A percentile compares a stretch with the other conserved stretches of the same genome.
Conservation (phyloP, 2,888 invertebrate species). For the Chouioia cunea region DNA sequence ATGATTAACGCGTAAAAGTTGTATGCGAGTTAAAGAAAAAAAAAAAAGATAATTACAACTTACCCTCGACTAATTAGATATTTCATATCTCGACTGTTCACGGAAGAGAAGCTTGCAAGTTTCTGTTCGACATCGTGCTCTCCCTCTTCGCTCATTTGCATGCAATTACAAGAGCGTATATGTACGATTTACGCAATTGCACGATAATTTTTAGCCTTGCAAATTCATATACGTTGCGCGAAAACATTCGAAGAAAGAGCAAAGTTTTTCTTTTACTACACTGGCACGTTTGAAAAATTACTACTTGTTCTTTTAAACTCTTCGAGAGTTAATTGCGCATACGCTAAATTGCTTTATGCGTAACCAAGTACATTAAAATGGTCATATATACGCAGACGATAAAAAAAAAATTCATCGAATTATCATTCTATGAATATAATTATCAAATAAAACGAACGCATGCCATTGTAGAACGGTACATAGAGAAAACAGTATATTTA, state of each 20-base stretch:
- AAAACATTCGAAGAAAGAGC: neutral
- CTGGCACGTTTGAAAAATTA: too few species aligned
- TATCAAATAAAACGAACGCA: neutral
- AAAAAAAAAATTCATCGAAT: too few species aligned
- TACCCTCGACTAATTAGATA: neutral
- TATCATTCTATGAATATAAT: neutral
- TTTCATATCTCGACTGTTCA: neutral
- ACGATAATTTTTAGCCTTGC: slow-evolving; percentile 16
- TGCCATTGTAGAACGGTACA: slow-evolving; percentile 15
- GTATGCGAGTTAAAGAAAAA: too few species aligned
- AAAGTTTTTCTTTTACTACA: too few species aligned
- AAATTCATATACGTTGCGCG: neutral
- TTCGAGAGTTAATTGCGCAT: too few species aligned
- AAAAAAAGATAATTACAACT: too few species aligned
- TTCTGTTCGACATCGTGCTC: slow-evolving; percentile 22
- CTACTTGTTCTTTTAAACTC: too few species aligned
- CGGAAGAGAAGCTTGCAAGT: slow-evolving; percentile 20
- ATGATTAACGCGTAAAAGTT: too few species aligned
- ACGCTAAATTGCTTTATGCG: too few species aligned
- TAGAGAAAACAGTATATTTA: neutral
- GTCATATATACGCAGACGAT: too few species aligned
- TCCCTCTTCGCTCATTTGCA: slow-evolving; percentile 4
- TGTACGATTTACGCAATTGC: slow-evolving; percentile 13
- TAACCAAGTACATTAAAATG: too few species aligned
- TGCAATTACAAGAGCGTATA: neutral